Evolutionary conservation across 1,140 invertebrate species (phyloP), one percentile per base, ranked within the genome.

Genomic region (Drosophila leontia): DNA sequence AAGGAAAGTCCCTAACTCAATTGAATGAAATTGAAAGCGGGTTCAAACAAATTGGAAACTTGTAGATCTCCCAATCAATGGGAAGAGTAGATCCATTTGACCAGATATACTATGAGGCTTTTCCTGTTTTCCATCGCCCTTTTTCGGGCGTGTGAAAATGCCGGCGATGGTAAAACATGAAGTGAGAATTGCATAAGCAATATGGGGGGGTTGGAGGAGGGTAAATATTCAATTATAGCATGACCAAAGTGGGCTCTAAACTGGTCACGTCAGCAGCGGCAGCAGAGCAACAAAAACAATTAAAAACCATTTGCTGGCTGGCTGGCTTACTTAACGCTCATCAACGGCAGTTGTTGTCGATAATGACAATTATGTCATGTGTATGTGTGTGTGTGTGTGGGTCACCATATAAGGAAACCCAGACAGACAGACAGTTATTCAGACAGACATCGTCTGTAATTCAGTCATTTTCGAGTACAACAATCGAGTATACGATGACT

Each of bases 11-110:
- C 48, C 45, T 42, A 58, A 76, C 60, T 63, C 80, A 83, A 84
- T 84, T 84, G 69, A 85, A 68, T 55, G 70, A 86, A 86, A 86
- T 82, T 82, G 83, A 86, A 82, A 86, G 67, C 78, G 44, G 50
- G 47, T 67, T 67, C 59, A 71, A 72, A 64, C 70, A 80, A 80
- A 84, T 85, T 85, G 50, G 47, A 81, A 78, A 80, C 76, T 80
- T 80, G 81, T 85, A 69, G 81, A 80, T 78, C 19, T n/a, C 9
- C 42, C 32, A 64, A 82, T 78, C 60, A 42, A 78, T 45, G 29
- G 69, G 58, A 74, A 74, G 45, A 51, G 19, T 56, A 56, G 51
- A 56, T 74, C 44, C n/a, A 19, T 34, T 41, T 63, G 45, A 34
- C 17, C 32, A 68, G 75, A 75, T 58, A 75, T 58, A 19, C 19